Conservation (phyloP, 2,797 vertebrate species). For the Thunnus albacares region DNA sequence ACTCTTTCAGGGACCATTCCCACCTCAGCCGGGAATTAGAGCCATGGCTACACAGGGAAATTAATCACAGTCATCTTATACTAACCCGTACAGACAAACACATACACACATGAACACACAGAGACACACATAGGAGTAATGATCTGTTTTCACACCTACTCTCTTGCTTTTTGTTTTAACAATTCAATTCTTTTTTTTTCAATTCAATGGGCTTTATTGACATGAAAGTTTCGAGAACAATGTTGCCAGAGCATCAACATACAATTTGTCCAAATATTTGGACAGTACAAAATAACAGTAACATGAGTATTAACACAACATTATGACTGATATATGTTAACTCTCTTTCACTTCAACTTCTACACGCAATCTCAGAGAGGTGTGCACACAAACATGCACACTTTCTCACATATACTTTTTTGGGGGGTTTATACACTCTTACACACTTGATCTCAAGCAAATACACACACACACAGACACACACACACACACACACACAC, state of each 20-base stretch:
- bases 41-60: slow-evolving; percentile 76
- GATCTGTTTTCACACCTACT: slow-evolving; percentile 22
- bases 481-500: slow-evolving; percentile 15
- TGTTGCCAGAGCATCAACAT: too few species aligned
- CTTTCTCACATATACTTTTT: not conserved
- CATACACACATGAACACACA: slow-evolving; percentile 24
- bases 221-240: too few species aligned
- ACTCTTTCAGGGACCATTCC: slow-evolving; percentile 82
- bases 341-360: slow-evolving; percentile 11
- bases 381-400: not conserved
- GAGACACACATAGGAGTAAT: slow-evolving; percentile 10
- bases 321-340: not conserved
- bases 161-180: slow-evolving; percentile 7
- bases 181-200: too few species aligned
- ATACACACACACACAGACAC: slow-evolving; percentile 11
- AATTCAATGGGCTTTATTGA: too few species aligned
- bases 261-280: too few species aligned
- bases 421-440: not conserved
- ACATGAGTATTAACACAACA: too few species aligned
- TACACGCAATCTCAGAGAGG: not conserved
- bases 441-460: slow-evolving; percentile 3
- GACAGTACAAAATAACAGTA: too few species aligned
- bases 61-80: slow-evolving; percentile 83
- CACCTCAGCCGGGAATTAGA: slow-evolving; percentile 82
- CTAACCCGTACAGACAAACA: slow-evolving; percentile 41